Percentiles rank a stretch among this genome's conserved stretches.
These are phyloP conservation scores for Nemopilema nomurai DNA, from an alignment of 30 jellyfish, hydroid and myxozoan species.

Conservation along the genomic window DNA sequence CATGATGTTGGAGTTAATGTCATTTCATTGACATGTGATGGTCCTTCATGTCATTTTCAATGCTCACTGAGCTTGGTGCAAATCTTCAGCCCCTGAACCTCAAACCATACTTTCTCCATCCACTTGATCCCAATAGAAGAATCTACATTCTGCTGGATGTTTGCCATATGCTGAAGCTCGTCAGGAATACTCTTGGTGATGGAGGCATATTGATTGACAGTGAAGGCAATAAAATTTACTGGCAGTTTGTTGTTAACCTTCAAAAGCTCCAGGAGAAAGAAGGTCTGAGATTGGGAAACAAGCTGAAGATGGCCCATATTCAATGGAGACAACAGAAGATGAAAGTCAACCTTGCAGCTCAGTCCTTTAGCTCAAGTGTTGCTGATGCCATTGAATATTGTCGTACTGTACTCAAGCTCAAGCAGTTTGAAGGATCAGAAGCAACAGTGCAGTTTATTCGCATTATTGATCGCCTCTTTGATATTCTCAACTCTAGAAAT, in stretches of 20 bases:
- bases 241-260: slow-evolving; percentile 49
- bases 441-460: slow-evolving; percentile 74
- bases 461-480: slow-evolving; percentile 64
- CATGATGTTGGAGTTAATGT: too few relatives aligned
- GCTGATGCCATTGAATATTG: slow-evolving; percentile 64
- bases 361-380: slow-evolving; percentile 64
- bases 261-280: slow-evolving; percentile 59
- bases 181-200: slow-evolving; percentile 74
- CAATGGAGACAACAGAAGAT: slow-evolving; percentile 28
- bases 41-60: too few relatives aligned
- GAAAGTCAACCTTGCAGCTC: slow-evolving; percentile 85
- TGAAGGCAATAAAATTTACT: slow-evolving; percentile 36
- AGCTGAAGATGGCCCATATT: background rate
- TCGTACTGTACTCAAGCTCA: slow-evolving; percentile 28
- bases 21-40: too few relatives aligned
- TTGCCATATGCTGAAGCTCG: slow-evolving; percentile 83
- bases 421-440: slow-evolving; percentile 65
- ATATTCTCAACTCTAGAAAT: slow-evolving; percentile 73
- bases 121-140: slow-evolving; percentile 34
- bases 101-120: slow-evolving; percentile 48
- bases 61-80: too few relatives aligned
- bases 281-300: slow-evolving; percentile 76
- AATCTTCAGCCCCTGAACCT: slow-evolving; percentile 15
- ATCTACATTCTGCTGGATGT: slow-evolving; percentile 68
- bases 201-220: slow-evolving; percentile 61